phyloP scores from a whole-genome alignment of 2,888 invertebrate species.

The Stenodera caucasica region DNA sequence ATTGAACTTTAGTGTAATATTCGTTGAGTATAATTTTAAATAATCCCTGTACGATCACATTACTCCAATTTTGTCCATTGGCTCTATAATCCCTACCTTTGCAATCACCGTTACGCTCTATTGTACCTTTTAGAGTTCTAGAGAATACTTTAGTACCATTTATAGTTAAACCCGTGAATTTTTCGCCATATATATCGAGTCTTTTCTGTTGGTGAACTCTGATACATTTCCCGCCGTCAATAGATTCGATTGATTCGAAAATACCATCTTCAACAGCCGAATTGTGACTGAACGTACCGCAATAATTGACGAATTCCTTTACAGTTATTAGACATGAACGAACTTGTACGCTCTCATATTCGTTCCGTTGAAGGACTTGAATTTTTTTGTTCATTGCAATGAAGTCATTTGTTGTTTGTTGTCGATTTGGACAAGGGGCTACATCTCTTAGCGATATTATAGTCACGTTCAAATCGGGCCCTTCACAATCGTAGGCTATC shows the following conservation, averaged over 20 bases:
- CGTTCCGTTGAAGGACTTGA: background rate
- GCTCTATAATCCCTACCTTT: too few relatives aligned
- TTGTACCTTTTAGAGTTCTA: too few relatives aligned
- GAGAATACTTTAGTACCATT: too few relatives aligned
- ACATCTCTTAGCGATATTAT: background rate
- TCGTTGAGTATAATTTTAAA: too few relatives aligned
- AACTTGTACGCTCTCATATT: background rate
- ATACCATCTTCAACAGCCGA: background rate
- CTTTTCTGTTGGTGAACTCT: background rate
- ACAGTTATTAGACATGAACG: background rate
- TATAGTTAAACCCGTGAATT: slow-evolving; percentile 37
- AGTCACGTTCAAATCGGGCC: background rate
- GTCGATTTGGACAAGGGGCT: background rate
- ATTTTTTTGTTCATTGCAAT: background rate
- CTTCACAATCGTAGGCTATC: background rate
- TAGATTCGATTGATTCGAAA: background rate
- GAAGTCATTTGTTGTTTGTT: too few relatives aligned
- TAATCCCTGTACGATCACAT: too few relatives aligned
- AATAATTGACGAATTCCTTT: background rate
- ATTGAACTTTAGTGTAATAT: too few relatives aligned
- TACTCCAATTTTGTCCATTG: too few relatives aligned
- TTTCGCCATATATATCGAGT: background rate
- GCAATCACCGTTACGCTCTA: too few relatives aligned
- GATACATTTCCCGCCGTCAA: background rate
- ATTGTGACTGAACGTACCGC: background rate